These are phyloP conservation scores for Ormyrus pomaceus DNA, from an alignment of 2,888 invertebrate genomes.

Conservation along the genomic window DNA sequence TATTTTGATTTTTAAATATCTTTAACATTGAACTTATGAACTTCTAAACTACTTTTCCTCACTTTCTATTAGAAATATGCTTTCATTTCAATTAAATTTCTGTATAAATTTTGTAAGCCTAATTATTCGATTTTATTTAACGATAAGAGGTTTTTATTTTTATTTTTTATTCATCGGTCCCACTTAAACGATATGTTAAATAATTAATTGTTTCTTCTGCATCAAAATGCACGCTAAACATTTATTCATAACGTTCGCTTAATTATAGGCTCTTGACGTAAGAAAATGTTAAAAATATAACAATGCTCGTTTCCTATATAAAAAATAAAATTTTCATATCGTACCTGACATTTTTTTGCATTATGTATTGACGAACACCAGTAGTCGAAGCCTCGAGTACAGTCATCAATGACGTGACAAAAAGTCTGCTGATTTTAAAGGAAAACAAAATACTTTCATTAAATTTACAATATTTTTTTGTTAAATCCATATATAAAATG, in stretches of 20 bases:
- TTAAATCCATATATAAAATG: background rate
- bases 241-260: background rate
- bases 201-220: background rate
- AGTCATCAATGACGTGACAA: conserved; percentile 44
- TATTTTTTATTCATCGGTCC: too few species aligned
- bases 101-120: background rate
- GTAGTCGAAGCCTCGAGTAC: conserved; percentile 24
- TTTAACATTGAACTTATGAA: background rate
- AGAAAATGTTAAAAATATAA: background rate
- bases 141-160: too few species aligned
- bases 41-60: background rate
- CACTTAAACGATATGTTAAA: background rate
- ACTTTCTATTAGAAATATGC: background rate
- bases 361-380: conserved; percentile 38
- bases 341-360: conserved; percentile 47
- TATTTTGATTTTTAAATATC: background rate
- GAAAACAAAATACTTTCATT: background rate
- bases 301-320: background rate
- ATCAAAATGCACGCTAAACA: background rate
- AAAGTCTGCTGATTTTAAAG: background rate
- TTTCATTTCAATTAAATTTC: background rate
- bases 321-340: background rate
- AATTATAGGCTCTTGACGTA: background rate
- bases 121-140: background rate
- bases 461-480: background rate